Evolutionary conservation across 2,888 invertebrate species (phyloP).

Genomic region (Mystacides longicornis): DNA sequence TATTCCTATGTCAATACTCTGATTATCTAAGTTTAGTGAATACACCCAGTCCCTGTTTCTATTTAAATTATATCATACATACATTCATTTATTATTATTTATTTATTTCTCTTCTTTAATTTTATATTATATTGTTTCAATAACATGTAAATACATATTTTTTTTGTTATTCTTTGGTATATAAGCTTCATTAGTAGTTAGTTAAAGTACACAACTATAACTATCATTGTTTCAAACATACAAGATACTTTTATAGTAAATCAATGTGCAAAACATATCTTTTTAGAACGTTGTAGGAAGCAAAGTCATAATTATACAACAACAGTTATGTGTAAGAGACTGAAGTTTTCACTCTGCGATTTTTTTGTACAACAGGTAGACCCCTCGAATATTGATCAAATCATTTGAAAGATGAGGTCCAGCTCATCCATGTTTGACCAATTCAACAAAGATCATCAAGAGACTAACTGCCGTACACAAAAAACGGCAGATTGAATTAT

Average conservation of each 20-base stretch:
- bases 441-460: too few relatives aligned
- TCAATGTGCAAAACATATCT: too few relatives aligned
- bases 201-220: too few relatives aligned
- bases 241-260: too few relatives aligned
- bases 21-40: constrained; percentile 7
- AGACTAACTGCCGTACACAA: too few relatives aligned
- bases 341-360: too few relatives aligned
- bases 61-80: constrained; percentile 3
- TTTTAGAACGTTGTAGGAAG: too few relatives aligned
- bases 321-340: too few relatives aligned
- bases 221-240: too few relatives aligned
- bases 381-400: constrained; percentile 9
- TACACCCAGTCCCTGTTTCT: constrained; percentile 8
- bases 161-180: not conserved
- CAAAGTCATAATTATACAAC: too few relatives aligned
- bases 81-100: not conserved
- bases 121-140: not conserved
- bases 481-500: too few relatives aligned
- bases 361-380: not conserved
- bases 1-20: constrained; percentile 10
- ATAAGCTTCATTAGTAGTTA: constrained; percentile 1
- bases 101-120: too few relatives aligned
- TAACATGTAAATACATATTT: not conserved
- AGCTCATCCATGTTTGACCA: constrained; percentile 24
- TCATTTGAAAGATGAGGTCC: constrained; percentile 26